These are phyloP conservation scores for Oscheius sp. DNA, from an alignment of 2,888 invertebrate genomes.

Conservation along the genomic window DNA sequence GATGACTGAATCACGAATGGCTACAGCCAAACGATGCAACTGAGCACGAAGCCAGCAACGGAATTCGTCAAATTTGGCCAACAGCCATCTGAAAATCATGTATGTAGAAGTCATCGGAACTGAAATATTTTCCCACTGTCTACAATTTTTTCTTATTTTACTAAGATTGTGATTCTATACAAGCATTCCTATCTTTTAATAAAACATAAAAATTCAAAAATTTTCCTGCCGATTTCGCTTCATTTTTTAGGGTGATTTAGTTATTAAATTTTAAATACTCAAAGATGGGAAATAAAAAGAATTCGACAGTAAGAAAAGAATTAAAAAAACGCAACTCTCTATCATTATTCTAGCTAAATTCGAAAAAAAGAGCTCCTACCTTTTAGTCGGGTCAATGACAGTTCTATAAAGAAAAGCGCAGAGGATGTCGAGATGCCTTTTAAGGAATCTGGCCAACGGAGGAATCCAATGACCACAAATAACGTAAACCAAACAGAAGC, in stretches of 20 bases:
- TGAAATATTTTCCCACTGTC: too few species aligned
- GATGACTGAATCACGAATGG: slow-evolving; percentile 56
- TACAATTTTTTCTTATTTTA: too few species aligned
- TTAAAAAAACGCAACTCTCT: too few species aligned
- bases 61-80: slow-evolving; percentile 37
- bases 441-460: slow-evolving; percentile 41
- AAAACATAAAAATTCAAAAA: background rate
- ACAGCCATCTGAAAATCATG: slow-evolving; percentile 38
- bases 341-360: background rate
- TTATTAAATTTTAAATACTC: too few species aligned
- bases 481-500: slow-evolving; percentile 52
- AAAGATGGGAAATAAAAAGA: too few species aligned
- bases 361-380: slow-evolving; percentile 15
- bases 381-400: slow-evolving; percentile 37
- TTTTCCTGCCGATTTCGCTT: background rate
- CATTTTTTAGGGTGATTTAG: too few species aligned
- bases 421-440: slow-evolving; percentile 33
- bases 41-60: slow-evolving; percentile 42
- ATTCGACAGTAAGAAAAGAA: background rate
- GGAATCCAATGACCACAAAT: slow-evolving; percentile 57
- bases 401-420: slow-evolving; percentile 34
- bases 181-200: background rate
- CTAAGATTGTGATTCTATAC: background rate
- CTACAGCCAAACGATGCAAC: slow-evolving; percentile 45
- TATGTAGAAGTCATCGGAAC: background rate